phyloP scores from a whole-genome alignment of 1,140 invertebrate genomes.

The Periplaneta americana region DNA sequence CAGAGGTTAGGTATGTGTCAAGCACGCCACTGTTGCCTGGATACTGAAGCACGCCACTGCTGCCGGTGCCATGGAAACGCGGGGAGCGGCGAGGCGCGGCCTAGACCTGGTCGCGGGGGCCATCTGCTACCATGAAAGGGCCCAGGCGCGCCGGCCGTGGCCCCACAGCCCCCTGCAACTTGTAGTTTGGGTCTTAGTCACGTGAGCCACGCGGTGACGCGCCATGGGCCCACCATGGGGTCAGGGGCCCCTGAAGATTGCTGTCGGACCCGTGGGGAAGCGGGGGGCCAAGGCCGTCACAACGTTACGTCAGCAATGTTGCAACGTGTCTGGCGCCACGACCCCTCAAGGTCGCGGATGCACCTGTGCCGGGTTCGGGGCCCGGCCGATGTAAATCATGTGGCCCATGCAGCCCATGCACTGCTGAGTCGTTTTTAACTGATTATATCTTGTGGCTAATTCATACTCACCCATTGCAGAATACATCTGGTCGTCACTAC shows the following conservation, averaged over 20 bases:
- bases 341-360: not conserved
- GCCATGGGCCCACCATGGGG: not conserved
- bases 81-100: not conserved
- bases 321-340: not conserved
- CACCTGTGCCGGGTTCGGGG: not conserved
- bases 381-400: not conserved
- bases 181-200: not conserved
- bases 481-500: too few relatives aligned
- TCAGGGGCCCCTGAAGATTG: not conserved
- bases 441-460: too few relatives aligned
- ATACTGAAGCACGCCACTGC: not conserved
- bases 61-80: not conserved
- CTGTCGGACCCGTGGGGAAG: not conserved
- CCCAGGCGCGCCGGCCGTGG: not conserved
- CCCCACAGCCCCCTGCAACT: not conserved
- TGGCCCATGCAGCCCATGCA: too few relatives aligned
- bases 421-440: too few relatives aligned
- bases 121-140: not conserved
- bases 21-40: too few relatives aligned
- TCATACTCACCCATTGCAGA: too few relatives aligned
- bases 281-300: not conserved
- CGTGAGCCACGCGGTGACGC: not conserved
- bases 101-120: not conserved
- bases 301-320: not conserved
- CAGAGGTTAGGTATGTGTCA: too few relatives aligned